These are phyloP conservation scores for Pseudomugil gertrudae DNA, from an alignment of 2,797 vertebrate species.

Conservation along the genomic window DNA sequence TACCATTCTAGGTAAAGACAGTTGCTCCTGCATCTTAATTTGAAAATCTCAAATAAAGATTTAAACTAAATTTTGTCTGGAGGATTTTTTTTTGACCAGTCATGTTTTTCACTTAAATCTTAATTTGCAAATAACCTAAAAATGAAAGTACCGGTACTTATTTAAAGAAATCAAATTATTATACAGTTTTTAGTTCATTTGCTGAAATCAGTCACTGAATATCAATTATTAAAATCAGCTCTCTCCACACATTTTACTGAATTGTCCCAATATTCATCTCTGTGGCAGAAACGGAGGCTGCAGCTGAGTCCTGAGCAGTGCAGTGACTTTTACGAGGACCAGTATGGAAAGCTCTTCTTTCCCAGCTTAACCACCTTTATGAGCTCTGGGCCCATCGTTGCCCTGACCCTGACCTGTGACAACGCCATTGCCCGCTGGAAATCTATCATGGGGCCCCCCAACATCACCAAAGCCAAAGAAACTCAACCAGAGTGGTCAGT, in stretches of 20 bases:
- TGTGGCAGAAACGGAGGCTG: constrained; percentile 85
- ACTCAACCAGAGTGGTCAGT: constrained; percentile 89
- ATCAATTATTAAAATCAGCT: not conserved
- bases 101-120: too few relatives aligned
- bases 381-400: constrained; percentile 92
- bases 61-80: too few relatives aligned
- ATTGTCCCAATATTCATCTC: not conserved
- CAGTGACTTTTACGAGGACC: constrained; percentile 93
- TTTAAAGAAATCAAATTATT: too few relatives aligned
- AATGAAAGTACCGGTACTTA: too few relatives aligned
- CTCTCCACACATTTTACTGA: constrained; percentile 4
- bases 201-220: too few relatives aligned
- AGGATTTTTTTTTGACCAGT: too few relatives aligned
- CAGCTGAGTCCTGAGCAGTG: constrained; percentile 93
- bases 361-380: constrained; percentile 93
- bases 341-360: constrained; percentile 90
- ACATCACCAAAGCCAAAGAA: constrained; percentile 84
- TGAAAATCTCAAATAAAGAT: too few relatives aligned
- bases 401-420: constrained; percentile 85
- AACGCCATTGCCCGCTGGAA: constrained; percentile 89
- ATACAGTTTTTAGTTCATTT: too few relatives aligned
- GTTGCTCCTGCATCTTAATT: not conserved
- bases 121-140: too few relatives aligned
- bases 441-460: constrained; percentile 89
- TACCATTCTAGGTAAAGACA: not conserved